These are phyloP conservation scores for Ancistrus triradiatus DNA, from an alignment of 2,113 vertebrate species.

Conservation along the genomic window DNA sequence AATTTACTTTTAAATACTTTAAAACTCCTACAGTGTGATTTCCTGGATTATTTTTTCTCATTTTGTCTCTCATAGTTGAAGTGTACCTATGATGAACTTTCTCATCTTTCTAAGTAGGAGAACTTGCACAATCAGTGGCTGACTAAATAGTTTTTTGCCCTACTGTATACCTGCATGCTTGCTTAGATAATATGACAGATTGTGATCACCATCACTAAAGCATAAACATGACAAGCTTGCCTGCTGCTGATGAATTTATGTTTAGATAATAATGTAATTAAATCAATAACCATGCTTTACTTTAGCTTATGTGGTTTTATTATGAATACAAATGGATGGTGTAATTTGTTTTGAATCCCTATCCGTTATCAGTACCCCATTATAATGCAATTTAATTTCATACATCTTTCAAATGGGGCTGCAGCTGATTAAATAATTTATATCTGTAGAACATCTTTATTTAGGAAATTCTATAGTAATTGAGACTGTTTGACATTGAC, in stretches of 20 bases:
- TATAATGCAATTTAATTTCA: slow-evolving; percentile 6
- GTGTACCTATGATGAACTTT: no score
- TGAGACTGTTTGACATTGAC: neutral
- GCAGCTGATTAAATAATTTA: slow-evolving; percentile 8
- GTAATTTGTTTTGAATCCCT: neutral
- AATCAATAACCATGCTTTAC: neutral
- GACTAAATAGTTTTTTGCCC: no score
- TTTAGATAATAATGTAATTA: neutral
- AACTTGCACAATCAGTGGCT: no score
- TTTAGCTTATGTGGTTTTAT: neutral
- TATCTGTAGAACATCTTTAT: neutral
- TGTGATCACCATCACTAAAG: no score
- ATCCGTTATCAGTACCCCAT: neutral
- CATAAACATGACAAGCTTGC: neutral
- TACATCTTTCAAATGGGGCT: neutral
- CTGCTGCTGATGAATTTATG: neutral
- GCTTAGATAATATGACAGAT: no score
- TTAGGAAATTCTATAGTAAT: neutral
- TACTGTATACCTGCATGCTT: no score
- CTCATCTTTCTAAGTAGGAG: no score
- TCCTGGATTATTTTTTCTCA: no score
- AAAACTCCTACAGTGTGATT: no score
- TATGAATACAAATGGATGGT: neutral
- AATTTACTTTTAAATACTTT: no score
- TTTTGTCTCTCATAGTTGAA: no score